Conservation (phyloP, 2,113 vertebrate species). For the Desmodus rotundus region DNA sequence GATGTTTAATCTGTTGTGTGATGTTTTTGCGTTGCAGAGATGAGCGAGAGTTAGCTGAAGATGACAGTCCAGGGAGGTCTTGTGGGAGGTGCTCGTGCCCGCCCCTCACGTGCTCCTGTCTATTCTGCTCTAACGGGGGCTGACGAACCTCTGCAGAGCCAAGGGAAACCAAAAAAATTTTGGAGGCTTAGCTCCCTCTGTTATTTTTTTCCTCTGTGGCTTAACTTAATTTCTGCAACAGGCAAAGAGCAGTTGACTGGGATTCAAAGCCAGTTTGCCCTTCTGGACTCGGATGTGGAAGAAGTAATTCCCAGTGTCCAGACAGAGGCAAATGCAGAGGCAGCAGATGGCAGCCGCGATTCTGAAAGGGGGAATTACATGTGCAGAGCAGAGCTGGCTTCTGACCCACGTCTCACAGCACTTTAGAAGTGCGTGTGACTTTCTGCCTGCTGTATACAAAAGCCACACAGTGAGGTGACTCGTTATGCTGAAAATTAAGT, state of each 20-base stretch:
- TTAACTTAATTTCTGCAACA: not conserved
- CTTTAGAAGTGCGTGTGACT: rapidly evolving
- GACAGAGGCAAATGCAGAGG: not conserved
- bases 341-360: not conserved
- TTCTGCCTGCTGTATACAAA: rapidly evolving
- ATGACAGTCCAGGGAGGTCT: not conserved
- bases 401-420: rapidly evolving
- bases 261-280: not conserved
- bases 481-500: not conserved
- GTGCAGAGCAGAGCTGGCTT: rapidly evolving
- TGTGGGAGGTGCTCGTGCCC: rapidly evolving
- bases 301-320: not conserved
- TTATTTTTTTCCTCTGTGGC: not conserved
- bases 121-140: not conserved
- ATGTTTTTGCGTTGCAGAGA: not conserved
- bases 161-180: not conserved
- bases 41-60: not conserved
- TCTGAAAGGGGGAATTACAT: not conserved
- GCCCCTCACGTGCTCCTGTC: rapidly evolving
- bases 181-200: not conserved
- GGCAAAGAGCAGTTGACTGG: not conserved
- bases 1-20: not conserved
- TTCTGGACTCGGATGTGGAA: not conserved
- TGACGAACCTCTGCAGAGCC: not conserved
- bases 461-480: not conserved